Percentiles rank a stretch among this genome's conserved stretches.
Conservation (phyloP, 2,113 vertebrate species). For the Panthera leo region DNA sequence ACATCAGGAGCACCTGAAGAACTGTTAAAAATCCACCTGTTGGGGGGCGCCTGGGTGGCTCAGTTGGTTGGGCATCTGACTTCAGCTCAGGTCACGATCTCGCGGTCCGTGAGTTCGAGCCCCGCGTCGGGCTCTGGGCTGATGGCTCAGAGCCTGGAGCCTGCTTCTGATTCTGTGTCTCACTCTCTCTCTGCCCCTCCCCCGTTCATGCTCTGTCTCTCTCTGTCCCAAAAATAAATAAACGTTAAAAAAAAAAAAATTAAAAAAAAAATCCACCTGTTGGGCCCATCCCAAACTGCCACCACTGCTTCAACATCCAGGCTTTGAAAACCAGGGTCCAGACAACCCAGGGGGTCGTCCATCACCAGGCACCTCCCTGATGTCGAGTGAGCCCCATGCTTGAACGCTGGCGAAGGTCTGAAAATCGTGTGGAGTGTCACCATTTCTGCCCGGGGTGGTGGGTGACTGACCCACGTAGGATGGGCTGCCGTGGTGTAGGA, state of each 20-base stretch:
- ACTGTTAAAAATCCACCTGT: neutral
- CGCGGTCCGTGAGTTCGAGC: too few species aligned
- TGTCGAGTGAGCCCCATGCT: neutral
- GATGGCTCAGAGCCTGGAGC: too few species aligned
- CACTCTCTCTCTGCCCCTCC: too few species aligned
- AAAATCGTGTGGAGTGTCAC: neutral
- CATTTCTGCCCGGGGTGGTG: neutral
- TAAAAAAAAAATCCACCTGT: neutral
- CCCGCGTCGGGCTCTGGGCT: too few species aligned
- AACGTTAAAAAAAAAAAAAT: too few species aligned
- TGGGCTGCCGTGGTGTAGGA: accelerated
- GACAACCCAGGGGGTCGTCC: neutral
- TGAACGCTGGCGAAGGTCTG: accelerated
- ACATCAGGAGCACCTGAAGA: too few species aligned
- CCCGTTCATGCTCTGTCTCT: too few species aligned
- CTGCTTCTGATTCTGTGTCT: too few species aligned
- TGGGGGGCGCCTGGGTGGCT: neutral
- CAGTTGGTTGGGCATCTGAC: too few species aligned
- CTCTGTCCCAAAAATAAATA: too few species aligned
- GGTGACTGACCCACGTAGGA: neutral
- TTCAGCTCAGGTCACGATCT: too few species aligned
- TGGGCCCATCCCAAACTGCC: neutral
- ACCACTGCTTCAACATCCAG: neutral
- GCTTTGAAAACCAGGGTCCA: neutral
- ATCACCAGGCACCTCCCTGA: neutral